Evolutionary conservation across 2,797 vertebrate species (phyloP).

Genomic region (Trachops cirrhosus): DNA sequence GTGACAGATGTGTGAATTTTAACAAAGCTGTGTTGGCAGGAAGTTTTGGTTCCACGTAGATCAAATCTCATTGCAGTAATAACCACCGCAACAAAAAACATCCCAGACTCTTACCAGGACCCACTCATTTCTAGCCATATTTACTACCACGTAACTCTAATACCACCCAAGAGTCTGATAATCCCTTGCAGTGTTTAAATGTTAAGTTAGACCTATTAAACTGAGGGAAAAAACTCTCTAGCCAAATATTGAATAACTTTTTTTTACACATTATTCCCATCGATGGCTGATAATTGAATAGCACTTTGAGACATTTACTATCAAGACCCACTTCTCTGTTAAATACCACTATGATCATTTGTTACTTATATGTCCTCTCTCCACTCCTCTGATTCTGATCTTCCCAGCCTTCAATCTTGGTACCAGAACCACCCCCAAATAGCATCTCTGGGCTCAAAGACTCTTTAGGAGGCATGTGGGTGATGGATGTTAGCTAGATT

Average conservation of each 20-base stretch:
- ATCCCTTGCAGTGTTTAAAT: neutral
- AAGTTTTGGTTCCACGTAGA: neutral
- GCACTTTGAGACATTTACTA: neutral
- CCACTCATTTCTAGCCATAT: slow-evolving; percentile 7
- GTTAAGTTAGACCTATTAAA: slow-evolving; percentile 2
- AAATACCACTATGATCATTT: neutral
- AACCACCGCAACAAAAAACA: neutral
- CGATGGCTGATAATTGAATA: neutral
- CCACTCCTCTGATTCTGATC: neutral
- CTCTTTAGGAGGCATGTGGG: neutral
- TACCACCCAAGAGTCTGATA: neutral
- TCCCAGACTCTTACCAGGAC: neutral
- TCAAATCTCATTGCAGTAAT: neutral
- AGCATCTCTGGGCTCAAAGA: neutral
- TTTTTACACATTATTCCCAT: neutral
- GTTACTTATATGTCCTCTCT: neutral
- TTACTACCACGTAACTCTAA: neutral
- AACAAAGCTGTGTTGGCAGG: neutral
- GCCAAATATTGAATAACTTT: neutral
- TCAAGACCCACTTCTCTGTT: neutral
- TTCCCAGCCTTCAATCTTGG: neutral
- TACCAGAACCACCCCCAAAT: neutral
- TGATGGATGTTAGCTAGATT: neutral
- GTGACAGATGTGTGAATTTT: neutral
- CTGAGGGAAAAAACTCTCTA: slow-evolving; percentile 4